These are phyloP conservation scores for Sporophila hypoxantha DNA, from an alignment of 2,113 vertebrate genomes.

Conservation along the genomic window DNA sequence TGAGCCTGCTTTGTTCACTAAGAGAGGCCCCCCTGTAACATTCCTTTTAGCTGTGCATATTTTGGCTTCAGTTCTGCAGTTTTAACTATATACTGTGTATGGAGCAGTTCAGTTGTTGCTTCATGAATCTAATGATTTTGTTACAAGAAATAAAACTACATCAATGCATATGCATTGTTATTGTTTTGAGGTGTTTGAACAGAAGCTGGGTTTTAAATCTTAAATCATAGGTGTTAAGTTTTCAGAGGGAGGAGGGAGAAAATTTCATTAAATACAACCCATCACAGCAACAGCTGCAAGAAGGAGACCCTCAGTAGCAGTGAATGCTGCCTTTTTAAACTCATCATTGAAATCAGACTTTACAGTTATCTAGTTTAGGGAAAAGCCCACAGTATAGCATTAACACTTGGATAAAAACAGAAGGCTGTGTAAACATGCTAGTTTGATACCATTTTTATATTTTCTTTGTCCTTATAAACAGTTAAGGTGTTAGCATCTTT, in stretches of 20 bases:
- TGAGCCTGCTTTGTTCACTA: constrained; percentile 98
- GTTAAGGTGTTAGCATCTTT: background rate
- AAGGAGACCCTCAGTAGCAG: constrained; percentile 46
- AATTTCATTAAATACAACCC: constrained; percentile 20
- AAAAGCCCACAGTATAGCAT: background rate
- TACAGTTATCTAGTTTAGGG: constrained; percentile 45
- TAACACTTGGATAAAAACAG: constrained; percentile 24
- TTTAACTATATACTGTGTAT: constrained; percentile 90
- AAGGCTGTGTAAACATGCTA: background rate
- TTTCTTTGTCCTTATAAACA: background rate
- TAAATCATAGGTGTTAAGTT: constrained; percentile 23
- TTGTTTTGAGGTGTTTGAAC: background rate
- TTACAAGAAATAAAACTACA: constrained; percentile 38
- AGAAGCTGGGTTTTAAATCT: constrained; percentile 9
- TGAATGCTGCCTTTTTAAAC: constrained; percentile 59
- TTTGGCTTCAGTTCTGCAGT: constrained; percentile 90
- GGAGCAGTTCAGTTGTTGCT: constrained; percentile 73
- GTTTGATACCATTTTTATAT: background rate
- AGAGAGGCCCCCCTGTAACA: constrained; percentile 93
- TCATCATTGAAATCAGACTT: constrained; percentile 45
- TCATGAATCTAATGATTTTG: constrained; percentile 66
- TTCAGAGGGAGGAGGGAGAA: constrained; percentile 1
- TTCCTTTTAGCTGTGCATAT: constrained; percentile 97
- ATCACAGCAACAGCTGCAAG: constrained; percentile 60
- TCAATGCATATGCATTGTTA: constrained; percentile 1